A percentile compares a stretch with the other conserved stretches of the same genome.
These are phyloP conservation scores for Channa striata DNA, from an alignment of 2,797 vertebrate genomes.

Conservation along the genomic window DNA sequence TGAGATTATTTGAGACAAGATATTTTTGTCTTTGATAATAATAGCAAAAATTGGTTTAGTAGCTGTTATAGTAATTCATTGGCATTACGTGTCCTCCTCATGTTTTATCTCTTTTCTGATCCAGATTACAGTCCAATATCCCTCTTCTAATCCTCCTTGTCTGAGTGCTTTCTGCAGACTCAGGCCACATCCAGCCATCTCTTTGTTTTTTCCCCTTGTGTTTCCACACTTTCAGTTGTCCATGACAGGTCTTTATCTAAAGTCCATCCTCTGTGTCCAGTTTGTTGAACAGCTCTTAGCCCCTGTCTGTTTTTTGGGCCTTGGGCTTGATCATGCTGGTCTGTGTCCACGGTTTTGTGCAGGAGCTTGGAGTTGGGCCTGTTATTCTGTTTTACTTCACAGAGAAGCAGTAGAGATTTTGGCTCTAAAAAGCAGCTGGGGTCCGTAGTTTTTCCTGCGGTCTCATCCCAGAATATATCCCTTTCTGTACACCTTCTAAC, in stretches of 20 bases:
- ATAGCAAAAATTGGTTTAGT: not conserved
- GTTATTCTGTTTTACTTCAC: slow-evolving; percentile 1
- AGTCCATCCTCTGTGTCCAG: not conserved
- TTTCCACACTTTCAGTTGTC: slow-evolving; percentile 38
- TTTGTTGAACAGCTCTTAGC: slow-evolving; percentile 4
- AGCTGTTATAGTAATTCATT: slow-evolving; percentile 16
- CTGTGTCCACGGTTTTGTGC: not conserved
- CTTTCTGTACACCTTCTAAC: slow-evolving; percentile 66
- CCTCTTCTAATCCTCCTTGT: slow-evolving; percentile 24
- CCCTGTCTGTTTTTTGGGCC: slow-evolving; percentile 6
- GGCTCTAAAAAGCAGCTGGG: slow-evolving; percentile 51
- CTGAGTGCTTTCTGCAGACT: slow-evolving; percentile 19
- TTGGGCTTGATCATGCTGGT: slow-evolving; percentile 4
- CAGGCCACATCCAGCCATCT: slow-evolving; percentile 15
- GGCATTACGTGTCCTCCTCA: slow-evolving; percentile 4
- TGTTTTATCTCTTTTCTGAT: slow-evolving; percentile 79
- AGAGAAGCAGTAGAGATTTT: slow-evolving; percentile 26
- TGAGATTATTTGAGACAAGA: not conserved
- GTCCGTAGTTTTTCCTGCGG: slow-evolving; percentile 75
- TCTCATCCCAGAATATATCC: slow-evolving; percentile 83
- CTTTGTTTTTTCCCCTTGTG: not conserved
- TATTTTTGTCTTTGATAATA: too few species aligned
- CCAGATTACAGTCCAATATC: slow-evolving; percentile 30
- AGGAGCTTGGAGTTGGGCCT: not conserved
- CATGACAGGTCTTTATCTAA: slow-evolving; percentile 27